A percentile compares a stretch with the other conserved stretches of the same genome.
Conservation (phyloP, 1,140 invertebrate genomes). For the Drosophila fuyamai region DNA sequence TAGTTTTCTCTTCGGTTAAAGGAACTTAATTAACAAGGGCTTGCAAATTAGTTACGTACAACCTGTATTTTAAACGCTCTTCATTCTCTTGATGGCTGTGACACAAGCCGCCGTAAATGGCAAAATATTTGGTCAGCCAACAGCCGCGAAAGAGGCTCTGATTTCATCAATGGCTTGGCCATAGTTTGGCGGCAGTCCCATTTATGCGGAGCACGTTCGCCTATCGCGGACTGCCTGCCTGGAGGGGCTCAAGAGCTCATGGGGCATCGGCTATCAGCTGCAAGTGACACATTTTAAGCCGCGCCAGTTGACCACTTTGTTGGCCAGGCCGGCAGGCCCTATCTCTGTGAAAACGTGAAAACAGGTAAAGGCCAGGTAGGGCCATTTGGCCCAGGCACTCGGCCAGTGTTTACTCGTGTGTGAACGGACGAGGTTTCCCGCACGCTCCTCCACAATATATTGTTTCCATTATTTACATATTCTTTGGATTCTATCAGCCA, state of each 20-base stretch:
- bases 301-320: slow-evolving; percentile 29
- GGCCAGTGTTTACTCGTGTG: slow-evolving; percentile 42
- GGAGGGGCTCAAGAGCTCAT: slow-evolving; percentile 37
- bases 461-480: slow-evolving; percentile 2
- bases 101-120: slow-evolving; percentile 19
- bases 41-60: not conserved
- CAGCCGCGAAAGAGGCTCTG: slow-evolving; percentile 21
- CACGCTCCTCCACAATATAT: slow-evolving; percentile 9
- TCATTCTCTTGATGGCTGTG: slow-evolving; percentile 4
- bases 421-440: slow-evolving; percentile 47
- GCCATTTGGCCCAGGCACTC: slow-evolving; percentile 5
- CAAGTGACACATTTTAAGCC: slow-evolving; percentile 40
- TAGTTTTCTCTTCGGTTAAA: not conserved
- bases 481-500: not conserved
- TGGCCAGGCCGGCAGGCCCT: slow-evolving; percentile 15
- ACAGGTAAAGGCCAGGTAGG: slow-evolving; percentile 17
- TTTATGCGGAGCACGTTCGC: slow-evolving; percentile 33
- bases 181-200: slow-evolving; percentile 5
- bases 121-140: slow-evolving; percentile 36
- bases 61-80: not conserved
- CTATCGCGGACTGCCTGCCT: slow-evolving; percentile 29
- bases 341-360: not conserved
- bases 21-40: not conserved
- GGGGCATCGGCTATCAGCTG: slow-evolving; percentile 41
- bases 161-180: slow-evolving; percentile 57